Evolutionary conservation across 2,888 invertebrate species (phyloP), one percentile per base, ranked within the genome.

Genomic region (Volucella bombylans): DNA sequence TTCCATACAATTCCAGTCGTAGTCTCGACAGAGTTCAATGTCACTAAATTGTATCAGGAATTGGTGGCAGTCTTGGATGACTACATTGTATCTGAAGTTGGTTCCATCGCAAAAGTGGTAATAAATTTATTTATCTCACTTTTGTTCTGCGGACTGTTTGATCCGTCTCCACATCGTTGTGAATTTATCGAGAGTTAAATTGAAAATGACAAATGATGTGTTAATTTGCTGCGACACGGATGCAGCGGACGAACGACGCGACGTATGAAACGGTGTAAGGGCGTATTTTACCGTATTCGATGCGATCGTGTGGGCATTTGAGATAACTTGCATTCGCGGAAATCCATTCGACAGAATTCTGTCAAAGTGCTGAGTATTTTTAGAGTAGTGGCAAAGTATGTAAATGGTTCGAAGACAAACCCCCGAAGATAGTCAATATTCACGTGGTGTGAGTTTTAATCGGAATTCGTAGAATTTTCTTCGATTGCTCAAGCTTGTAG

Each of bases 121-220:
- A 77, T 69, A 55, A 68, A 77, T 77, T 69, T 61, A 52, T 54
- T 61, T 14, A 52, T 64, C 18, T 9, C n/a, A 38, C n/a, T 10
- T 11, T 31, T 52, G n/a, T 15, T 9, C 9, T 55, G 23, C 14
- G 23, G 54, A 14, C 43, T 45, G 15, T 31, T 10, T 59, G 12
- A 9, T 39, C 41, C 14, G 45, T 15, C 39, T 39, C 49, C 64
- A 61, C 62, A 64, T 47, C 59, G 65, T 49, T 8, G 50, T 55
- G 67, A 74, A 80, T 83, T 80, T 80, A 80, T 83, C 74, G 80
- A 79, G 68, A 69, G 47, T 52, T 80, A 71, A 83, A 83, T 80
- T 76, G 65, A 65, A 74, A 71, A 83, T 80, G 83, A 79, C 83
- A 83, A 80, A 83, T 83, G 83, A 83, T 71, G 83, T 83, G 80